phyloP scores from a whole-genome alignment of 1,140 invertebrate genomes.

The Hycleus phaleratus region DNA sequence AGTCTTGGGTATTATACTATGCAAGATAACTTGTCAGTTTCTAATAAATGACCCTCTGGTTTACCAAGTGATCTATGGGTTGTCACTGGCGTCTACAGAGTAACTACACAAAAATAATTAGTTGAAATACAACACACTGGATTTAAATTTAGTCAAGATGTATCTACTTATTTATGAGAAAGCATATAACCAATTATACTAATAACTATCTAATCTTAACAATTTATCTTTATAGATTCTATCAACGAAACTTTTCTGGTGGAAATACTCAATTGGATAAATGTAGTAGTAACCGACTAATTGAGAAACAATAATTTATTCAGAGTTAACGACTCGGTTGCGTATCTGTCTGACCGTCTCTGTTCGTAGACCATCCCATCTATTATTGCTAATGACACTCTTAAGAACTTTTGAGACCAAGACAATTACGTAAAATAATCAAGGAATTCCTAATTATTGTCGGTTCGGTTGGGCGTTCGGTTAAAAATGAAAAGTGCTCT shows the following conservation, averaged over 20 bases:
- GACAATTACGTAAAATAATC: constrained; percentile 31
- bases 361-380: constrained; percentile 28
- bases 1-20: too few species aligned
- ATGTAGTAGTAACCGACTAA: constrained; percentile 23
- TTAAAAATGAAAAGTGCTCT: constrained; percentile 31
- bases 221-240: too few species aligned
- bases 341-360: constrained; percentile 24
- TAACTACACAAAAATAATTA: constrained; percentile 15
- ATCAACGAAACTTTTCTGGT: too few species aligned
- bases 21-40: too few species aligned
- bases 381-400: constrained; percentile 38
- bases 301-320: constrained; percentile 39
- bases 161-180: constrained; percentile 1
- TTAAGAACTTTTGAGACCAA: constrained; percentile 22
- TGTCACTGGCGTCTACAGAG: background rate
- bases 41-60: too few species aligned
- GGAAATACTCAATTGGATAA: constrained; percentile 2
- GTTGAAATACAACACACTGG: constrained; percentile 4
- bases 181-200: too few species aligned
- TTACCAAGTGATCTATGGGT: too few species aligned
- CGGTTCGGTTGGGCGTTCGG: constrained; percentile 13
- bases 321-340: constrained; percentile 30
- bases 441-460: constrained; percentile 33
- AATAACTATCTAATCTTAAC: too few species aligned
- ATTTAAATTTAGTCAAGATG: constrained; percentile 10